These are phyloP conservation scores for Campoletis sonorensis DNA, from an alignment of 1,140 invertebrate species.

Conservation along the genomic window DNA sequence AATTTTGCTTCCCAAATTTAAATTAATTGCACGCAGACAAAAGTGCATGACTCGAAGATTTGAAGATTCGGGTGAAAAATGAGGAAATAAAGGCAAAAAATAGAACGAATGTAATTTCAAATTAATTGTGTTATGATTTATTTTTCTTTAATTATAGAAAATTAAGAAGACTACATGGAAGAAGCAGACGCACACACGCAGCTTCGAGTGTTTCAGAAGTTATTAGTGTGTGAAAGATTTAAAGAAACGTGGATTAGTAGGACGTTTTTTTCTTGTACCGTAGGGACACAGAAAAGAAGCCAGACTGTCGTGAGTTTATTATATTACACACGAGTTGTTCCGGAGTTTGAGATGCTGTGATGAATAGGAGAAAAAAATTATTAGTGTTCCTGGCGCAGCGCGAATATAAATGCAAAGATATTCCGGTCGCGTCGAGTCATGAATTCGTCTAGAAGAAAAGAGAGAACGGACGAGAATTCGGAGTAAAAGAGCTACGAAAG, in stretches of 20 bases:
- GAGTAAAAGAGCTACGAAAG: background rate
- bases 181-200: too few relatives aligned
- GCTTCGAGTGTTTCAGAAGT: too few relatives aligned
- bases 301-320: background rate
- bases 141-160: too few relatives aligned
- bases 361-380: conserved; percentile 19
- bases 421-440: conserved; percentile 38
- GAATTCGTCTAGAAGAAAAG: conserved; percentile 19
- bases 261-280: background rate
- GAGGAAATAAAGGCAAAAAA: too few relatives aligned
- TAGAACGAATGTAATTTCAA: too few relatives aligned
- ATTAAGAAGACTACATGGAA: too few relatives aligned
- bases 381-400: background rate
- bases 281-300: background rate
- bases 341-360: conserved; percentile 1
- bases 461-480: background rate
- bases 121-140: too few relatives aligned
- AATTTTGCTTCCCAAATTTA: too few relatives aligned
- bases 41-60: too few relatives aligned
- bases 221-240: too few relatives aligned
- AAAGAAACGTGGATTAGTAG: background rate
- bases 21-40: too few relatives aligned
- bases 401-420: conserved; percentile 28
- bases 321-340: background rate
- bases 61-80: too few relatives aligned